Evolutionary conservation across 2,888 invertebrate genomes (phyloP).

Genomic region (Polydesmus complanatus): DNA sequence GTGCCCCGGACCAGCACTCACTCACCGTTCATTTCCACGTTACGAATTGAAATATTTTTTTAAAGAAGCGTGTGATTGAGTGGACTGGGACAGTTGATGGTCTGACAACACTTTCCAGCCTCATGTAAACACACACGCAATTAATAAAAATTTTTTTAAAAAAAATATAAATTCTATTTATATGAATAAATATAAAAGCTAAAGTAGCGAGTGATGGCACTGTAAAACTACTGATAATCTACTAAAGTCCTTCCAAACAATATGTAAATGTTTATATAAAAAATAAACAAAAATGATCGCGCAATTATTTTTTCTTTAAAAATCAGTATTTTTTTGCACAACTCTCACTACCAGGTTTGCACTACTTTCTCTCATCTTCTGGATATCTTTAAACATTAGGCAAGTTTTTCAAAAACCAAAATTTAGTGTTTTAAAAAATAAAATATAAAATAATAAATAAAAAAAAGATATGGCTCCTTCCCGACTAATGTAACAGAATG

Average conservation of each 20-base stretch:
- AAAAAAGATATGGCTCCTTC: conserved; percentile 22
- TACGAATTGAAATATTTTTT: background rate
- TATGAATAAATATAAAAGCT: background rate
- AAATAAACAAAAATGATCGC: too few species aligned
- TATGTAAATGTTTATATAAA: background rate
- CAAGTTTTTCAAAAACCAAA: background rate
- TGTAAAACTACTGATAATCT: background rate
- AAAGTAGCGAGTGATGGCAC: background rate
- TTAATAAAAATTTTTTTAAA: too few species aligned
- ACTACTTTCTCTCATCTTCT: too few species aligned
- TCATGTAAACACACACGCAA: conserved; percentile 30
- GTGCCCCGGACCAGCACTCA: conserved; percentile 16
- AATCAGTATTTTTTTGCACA: background rate
- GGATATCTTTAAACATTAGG: too few species aligned
- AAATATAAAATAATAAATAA: conserved; percentile 20
- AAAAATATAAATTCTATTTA: too few species aligned
- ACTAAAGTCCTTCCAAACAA: background rate
- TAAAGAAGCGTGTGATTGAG: conserved; percentile 8
- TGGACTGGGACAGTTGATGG: conserved; percentile 14
- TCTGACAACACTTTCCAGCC: conserved; percentile 37
- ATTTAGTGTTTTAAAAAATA: background rate
- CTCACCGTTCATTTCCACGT: background rate
- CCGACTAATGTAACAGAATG: background rate
- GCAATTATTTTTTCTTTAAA: too few species aligned
- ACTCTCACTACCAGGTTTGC: background rate